Evolutionary conservation across 2,797 vertebrate species (phyloP).

Genomic region (Parambassis ranga): DNA sequence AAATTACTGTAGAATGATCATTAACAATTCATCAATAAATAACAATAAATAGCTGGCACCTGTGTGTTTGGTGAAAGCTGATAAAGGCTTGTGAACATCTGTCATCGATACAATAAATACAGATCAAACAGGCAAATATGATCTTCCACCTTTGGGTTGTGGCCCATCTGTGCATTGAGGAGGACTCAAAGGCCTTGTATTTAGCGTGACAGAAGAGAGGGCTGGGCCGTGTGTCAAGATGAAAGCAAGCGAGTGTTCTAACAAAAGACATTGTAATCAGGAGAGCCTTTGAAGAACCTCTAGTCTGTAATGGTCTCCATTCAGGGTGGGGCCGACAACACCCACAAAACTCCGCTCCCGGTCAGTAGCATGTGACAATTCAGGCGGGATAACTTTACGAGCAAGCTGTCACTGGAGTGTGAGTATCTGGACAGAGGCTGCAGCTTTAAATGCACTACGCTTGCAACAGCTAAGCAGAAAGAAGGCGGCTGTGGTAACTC

Average conservation of each 20-base stretch:
- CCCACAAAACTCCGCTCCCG: conserved; percentile 13
- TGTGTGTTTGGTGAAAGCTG: not conserved
- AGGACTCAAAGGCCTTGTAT: conserved; percentile 18
- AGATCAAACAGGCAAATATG: conserved; percentile 30
- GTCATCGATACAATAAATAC: not conserved
- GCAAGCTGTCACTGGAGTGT: conserved; percentile 12
- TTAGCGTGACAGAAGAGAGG: conserved; percentile 34
- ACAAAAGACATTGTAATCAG: conserved; percentile 62
- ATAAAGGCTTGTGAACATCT: not conserved
- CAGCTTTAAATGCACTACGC: not conserved
- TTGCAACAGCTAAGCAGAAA: conserved; percentile 50
- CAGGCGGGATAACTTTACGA: not conserved
- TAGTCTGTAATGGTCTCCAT: conserved; percentile 45
- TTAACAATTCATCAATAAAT: conserved; percentile 35
- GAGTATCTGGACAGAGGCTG: not conserved
- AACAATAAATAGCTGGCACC: no score
- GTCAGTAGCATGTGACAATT: not conserved
- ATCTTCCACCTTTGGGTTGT: conserved; percentile 34
- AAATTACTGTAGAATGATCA: not conserved
- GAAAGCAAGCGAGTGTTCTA: conserved; percentile 53
- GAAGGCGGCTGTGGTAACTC: conserved; percentile 27
- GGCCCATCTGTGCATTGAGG: conserved; percentile 31
- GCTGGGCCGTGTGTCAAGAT: conserved; percentile 39
- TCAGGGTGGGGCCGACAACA: conserved; percentile 22
- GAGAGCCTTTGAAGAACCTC: conserved; percentile 49